Evolutionary conservation across 2,888 invertebrate genomes (phyloP), one percentile per base, ranked within the genome.

Genomic region (Cataglyphis cursor): DNA sequence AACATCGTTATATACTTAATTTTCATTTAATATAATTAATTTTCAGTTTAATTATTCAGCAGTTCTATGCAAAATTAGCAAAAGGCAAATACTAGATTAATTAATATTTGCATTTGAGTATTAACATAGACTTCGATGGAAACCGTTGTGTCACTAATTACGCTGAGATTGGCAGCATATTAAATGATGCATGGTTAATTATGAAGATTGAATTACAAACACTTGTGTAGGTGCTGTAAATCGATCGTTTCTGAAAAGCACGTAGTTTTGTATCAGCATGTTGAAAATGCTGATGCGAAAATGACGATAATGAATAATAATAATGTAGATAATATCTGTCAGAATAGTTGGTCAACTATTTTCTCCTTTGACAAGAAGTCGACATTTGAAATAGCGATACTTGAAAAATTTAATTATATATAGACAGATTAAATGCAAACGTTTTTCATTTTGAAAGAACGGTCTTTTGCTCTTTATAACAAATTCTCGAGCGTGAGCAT

Each of bases 171-270:
- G 59, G 54, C 21, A 59, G 72, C 31, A 72, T 68, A 76, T 73
- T 54, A 65, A 66, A 85, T 73, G 31, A 61, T 51, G 44, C 38
- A 70, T 76, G 65, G 73, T 68, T 85, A 86, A 86, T 86, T 83
- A 75, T 44, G 78, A 85, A 61, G 65, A 31, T 75, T 75, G 35
- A 62, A 80, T 76, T 74, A 70, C 80, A 70, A 70, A 31, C 15
- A 68, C 15, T 76, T 44, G 24, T 31, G 59, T 68, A 3, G 10
- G 28, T 5, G n/a, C 35, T 44, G 35, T 24, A 59, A 35, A 70
- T 72, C 28, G 35, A 80, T 61, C 3, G 18, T 44, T 72, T 76
- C 12, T 68, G 35, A 21, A 62, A 78, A 2, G 6, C 1, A 15
- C 21, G 6, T 0, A 48, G 9, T 24, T 44, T 35, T 35, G 3